Percentiles rank a stretch among this genome's conserved stretches.
Evolutionary conservation across 2,888 invertebrate species (phyloP).

Genomic region (Cyrtodaria siliqua): DNA sequence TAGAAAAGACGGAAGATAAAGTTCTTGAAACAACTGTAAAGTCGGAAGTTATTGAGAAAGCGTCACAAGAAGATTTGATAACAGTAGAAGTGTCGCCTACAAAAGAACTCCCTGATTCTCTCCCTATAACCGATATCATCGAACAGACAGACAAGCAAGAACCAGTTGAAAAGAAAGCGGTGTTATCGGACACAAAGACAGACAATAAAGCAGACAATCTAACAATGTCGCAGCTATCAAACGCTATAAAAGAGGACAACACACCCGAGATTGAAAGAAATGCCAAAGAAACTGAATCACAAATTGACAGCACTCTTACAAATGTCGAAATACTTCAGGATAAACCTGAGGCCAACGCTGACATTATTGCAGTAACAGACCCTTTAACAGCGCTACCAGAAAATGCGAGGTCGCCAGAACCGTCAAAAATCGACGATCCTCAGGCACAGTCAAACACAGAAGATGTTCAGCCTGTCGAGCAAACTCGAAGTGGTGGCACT

Average conservation of each 20-base stretch:
- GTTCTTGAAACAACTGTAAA: constrained; percentile 48
- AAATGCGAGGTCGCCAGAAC: constrained; percentile 5
- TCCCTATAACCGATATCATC: not conserved
- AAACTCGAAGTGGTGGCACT: constrained; percentile 21
- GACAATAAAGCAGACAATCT: not conserved
- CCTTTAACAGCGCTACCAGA: not conserved
- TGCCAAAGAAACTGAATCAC: not conserved
- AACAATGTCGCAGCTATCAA: not conserved
- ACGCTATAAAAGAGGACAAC: constrained; percentile 24
- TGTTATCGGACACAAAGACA: not conserved
- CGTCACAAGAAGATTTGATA: constrained; percentile 23
- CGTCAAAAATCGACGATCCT: constrained; percentile 17
- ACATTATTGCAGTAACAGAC: too few species aligned
- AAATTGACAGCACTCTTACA: not conserved
- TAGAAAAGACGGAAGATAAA: constrained; percentile 61
- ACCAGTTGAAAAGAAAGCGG: not conserved
- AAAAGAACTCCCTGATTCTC: constrained; percentile 53
- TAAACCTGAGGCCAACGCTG: too few species aligned
- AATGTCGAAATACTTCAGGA: not conserved
- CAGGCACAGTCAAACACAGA: constrained; percentile 27
- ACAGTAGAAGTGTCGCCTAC: constrained; percentile 55
- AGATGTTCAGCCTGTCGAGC: constrained; percentile 49
- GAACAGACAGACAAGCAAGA: not conserved
- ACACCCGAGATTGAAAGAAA: constrained; percentile 18
- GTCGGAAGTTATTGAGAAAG: constrained; percentile 47